Evolutionary conservation across 2,797 vertebrate genomes (phyloP), one percentile per base, ranked within the genome.

Genomic region (Schizopygopsis pylzovi): DNA sequence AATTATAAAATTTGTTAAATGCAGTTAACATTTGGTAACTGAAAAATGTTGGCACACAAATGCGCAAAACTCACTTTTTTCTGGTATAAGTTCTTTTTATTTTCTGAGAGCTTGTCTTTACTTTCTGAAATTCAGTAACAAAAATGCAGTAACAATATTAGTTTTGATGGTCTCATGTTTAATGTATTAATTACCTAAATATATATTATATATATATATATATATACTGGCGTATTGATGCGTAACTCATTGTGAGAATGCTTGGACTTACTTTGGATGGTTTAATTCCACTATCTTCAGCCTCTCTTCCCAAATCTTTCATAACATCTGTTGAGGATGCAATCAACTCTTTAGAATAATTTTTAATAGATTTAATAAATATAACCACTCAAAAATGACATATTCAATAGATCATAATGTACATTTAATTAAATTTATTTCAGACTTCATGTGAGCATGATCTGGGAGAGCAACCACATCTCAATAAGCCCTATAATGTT

Each of bases 21-120:
- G 5, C 61, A 63, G 25, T 28, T 28, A 1, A 67, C 28, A 33
- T 65, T 65, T 33, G 13, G 28, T 7, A 16, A 33, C 13, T 0
- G 5, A 65, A 65, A 28, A 3, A 65, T 6, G 1, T 16, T 6
- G 25, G 25, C 7, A 18, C n/a, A 37, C 25, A 70, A 76, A 76
- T 13, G 33, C 6, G 25, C 25, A 37, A 72, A 56, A 89, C 90
- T 91, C 85, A 95, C 95, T 92, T 91, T 87, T 94, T 96, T 85
- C 93, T 92, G 4, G 92, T 88, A 0, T 89, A 93, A 0, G 91
- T 91, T 85, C 92, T 91, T 80, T 93, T 95, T 91, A 94, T 94
- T 90, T 93, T 95, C 18, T 87, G 90, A 18, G 78, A 79, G 45
- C 87, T 86, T 54, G 89, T 70, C 45, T 91, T 89, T 3, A 92